Evolutionary conservation across 2,113 vertebrate species (phyloP).

Genomic region (Austrofundulus limnaeus): DNA sequence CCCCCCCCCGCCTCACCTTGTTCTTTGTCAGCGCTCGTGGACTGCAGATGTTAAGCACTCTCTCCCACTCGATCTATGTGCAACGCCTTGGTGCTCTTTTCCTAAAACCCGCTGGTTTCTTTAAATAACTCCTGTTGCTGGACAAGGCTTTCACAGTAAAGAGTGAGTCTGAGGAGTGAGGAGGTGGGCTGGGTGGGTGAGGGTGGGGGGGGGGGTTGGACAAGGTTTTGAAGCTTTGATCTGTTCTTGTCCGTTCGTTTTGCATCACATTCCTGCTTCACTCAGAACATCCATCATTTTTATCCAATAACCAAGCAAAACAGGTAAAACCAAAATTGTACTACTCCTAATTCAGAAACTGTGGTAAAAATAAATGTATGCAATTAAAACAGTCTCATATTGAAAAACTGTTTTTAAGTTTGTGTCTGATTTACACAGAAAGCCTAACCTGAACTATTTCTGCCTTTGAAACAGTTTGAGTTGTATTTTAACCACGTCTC

Average conservation of each 20-base stretch:
- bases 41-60: conserved; percentile 33
- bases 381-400: no score
- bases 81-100: conserved; percentile 36
- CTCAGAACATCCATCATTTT: conserved; percentile 14
- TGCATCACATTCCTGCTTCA: conserved; percentile 54
- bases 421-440: no score
- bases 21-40: conserved; percentile 15
- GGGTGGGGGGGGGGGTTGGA: conserved; percentile 22
- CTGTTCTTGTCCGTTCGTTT: conserved; percentile 44
- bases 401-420: background rate
- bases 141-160: conserved; percentile 56
- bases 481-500: no score
- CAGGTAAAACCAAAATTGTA: no score
- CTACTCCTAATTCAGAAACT: background rate
- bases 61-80: conserved; percentile 40
- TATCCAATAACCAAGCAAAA: no score
- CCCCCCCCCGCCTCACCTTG: conserved; percentile 24
- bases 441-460: no score
- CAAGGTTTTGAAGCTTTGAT: conserved; percentile 61
- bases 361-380: background rate
- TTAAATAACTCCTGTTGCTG: conserved; percentile 79
- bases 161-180: conserved; percentile 38
- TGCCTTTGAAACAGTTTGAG: no score
- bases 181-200: background rate
- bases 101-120: conserved; percentile 55